A percentile compares a stretch with the other conserved stretches of the same genome.
Evolutionary conservation across 2,888 invertebrate genomes (phyloP).

Genomic region (Latheticus oryzae): DNA sequence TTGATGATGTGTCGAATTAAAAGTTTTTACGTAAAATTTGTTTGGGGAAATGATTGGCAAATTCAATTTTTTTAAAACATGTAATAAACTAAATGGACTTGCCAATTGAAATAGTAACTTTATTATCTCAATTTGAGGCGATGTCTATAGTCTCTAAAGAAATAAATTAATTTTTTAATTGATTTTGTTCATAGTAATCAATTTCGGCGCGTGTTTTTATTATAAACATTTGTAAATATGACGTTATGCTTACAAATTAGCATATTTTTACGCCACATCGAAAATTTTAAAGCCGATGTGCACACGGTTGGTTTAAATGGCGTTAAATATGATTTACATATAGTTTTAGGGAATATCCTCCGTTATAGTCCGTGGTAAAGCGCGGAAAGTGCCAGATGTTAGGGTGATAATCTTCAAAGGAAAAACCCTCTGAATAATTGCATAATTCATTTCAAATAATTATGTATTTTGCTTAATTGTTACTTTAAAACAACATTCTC

Average conservation of each 20-base stretch:
- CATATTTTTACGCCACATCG: constrained; percentile 36
- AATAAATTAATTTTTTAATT: constrained; percentile 29
- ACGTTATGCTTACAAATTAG: constrained; percentile 25
- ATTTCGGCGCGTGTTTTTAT: constrained; percentile 23
- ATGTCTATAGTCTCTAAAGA: constrained; percentile 6
- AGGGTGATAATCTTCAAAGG: constrained; percentile 17
- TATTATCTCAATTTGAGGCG: constrained; percentile 31
- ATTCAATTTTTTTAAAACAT: constrained; percentile 15
- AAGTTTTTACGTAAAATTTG: constrained; percentile 4
- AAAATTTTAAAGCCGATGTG: constrained; percentile 36
- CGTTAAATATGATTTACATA: constrained; percentile 40
- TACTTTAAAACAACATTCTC: neutral
- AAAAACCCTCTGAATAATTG: constrained; percentile 19
- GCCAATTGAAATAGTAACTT: constrained; percentile 22
- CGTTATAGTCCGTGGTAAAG: constrained; percentile 20
- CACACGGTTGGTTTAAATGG: constrained; percentile 39
- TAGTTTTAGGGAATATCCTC: constrained; percentile 30
- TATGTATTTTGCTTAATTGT: constrained; percentile 14
- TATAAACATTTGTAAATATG: constrained; percentile 27
- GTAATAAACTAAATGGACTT: constrained; percentile 27
- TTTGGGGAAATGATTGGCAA: constrained; percentile 5
- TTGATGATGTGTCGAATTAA: constrained; percentile 16
- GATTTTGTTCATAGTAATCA: constrained; percentile 25
- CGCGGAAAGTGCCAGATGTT: constrained; percentile 26
- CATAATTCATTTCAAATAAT: constrained; percentile 24